These are phyloP conservation scores for Hippocampus guttulatus DNA, from an alignment of 2,113 vertebrate species.

Conservation along the genomic window DNA sequence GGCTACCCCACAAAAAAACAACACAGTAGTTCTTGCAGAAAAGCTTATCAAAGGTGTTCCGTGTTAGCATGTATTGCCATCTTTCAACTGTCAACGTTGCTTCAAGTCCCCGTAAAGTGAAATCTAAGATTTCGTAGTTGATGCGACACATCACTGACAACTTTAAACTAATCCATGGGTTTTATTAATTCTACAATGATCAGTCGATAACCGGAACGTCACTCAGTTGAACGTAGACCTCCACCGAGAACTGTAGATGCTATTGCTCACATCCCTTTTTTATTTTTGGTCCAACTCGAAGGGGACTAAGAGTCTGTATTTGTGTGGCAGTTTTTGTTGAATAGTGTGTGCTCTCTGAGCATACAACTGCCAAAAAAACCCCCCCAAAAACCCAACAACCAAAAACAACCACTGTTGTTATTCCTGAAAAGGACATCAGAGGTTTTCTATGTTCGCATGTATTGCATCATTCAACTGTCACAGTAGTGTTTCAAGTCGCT, in stretches of 20 bases:
- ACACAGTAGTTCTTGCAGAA: neutral
- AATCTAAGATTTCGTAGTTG: too few relatives aligned
- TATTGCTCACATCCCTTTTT: too few relatives aligned
- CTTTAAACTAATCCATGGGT: too few relatives aligned
- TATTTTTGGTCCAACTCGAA: too few relatives aligned
- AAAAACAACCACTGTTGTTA: neutral
- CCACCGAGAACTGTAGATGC: too few relatives aligned
- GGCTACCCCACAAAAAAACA: neutral
- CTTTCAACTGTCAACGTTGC: neutral
- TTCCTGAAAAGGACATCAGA: neutral
- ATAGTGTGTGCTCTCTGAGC: neutral
- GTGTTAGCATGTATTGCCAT: neutral
- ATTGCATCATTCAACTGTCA: neutral
- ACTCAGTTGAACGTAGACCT: too few relatives aligned
- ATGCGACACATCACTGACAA: too few relatives aligned
- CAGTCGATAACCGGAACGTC: too few relatives aligned
- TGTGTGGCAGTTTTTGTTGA: neutral
- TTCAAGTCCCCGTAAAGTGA: too few relatives aligned
- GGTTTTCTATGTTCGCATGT: neutral
- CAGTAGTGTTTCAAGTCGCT: too few relatives aligned
- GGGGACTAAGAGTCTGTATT: neutral
- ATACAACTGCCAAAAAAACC: neutral
- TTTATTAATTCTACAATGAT: too few relatives aligned
- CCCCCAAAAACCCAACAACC: too few relatives aligned
- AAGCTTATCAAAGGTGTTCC: neutral